These are phyloP conservation scores for Nyctibius bracteatus DNA, from an alignment of 2,113 vertebrate species.

Conservation along the genomic window DNA sequence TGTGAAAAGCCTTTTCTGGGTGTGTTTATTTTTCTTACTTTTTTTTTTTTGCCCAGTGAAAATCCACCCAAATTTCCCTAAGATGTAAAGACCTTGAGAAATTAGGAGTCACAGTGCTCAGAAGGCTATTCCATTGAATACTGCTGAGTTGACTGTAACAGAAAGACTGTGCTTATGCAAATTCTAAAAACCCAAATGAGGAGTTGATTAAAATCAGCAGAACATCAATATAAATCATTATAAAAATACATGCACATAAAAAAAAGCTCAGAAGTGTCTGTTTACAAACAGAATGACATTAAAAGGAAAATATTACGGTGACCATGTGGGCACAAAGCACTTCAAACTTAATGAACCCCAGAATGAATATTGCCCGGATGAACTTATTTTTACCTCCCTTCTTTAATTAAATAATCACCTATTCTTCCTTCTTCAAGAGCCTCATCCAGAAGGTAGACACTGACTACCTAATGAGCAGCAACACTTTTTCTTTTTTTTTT, in stretches of 20 bases:
- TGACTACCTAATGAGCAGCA: not conserved
- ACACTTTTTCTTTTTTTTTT: not conserved
- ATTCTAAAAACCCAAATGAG: not conserved
- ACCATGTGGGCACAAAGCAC: constrained; percentile 14
- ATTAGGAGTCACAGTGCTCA: not conserved
- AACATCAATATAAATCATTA: not conserved
- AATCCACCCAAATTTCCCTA: not conserved
- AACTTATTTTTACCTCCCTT: constrained; percentile 21
- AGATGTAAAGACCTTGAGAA: not conserved
- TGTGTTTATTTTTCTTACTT: not conserved
- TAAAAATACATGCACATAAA: not conserved
- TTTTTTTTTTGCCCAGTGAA: not conserved
- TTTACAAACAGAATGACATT: constrained; percentile 21
- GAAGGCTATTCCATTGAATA: not conserved
- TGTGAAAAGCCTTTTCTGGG: not conserved
- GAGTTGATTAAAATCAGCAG: constrained; percentile 11
- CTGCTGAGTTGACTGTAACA: not conserved
- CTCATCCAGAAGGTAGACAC: not conserved
- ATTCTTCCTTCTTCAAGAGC: not conserved
- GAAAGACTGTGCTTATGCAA: not conserved
- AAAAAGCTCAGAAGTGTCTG: not conserved
- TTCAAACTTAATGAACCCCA: constrained; percentile 18
- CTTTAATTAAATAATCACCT: constrained; percentile 16
- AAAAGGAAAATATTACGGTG: not conserved
- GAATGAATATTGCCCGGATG: constrained; percentile 9